A percentile compares a stretch with the other conserved stretches of the same genome.
Evolutionary conservation across 2,797 vertebrate species (phyloP).

Genomic region (Odontamblyopus lacepedii): DNA sequence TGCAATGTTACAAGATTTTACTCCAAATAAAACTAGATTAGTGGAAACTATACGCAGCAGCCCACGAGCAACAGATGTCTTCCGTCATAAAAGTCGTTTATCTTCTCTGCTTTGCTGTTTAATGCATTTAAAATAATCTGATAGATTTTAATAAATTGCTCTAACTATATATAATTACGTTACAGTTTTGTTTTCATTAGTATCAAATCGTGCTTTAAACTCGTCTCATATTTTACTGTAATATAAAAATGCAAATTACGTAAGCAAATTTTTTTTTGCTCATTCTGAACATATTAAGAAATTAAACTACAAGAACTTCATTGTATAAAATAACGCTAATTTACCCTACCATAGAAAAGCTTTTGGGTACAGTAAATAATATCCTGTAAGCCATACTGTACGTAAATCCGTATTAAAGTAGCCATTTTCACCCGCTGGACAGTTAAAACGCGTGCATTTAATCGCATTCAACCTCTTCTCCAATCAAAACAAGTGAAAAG

Average conservation of each 20-base stretch:
- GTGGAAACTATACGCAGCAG: neutral
- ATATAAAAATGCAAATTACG: neutral
- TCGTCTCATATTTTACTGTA: neutral
- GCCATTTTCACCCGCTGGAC: conserved; percentile 41
- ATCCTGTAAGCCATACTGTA: conserved; percentile 9
- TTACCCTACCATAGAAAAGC: neutral
- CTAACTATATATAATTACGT: neutral
- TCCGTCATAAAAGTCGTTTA: neutral
- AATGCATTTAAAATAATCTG: neutral
- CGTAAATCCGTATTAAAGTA: conserved; percentile 46
- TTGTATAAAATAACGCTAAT: neutral
- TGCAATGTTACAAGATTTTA: neutral
- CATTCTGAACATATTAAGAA: neutral
- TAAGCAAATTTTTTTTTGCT: neutral
- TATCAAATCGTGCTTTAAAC: neutral
- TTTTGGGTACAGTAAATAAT: conserved; percentile 1
- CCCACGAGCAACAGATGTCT: conserved; percentile 3
- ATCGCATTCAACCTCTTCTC: neutral
- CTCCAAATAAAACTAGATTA: neutral
- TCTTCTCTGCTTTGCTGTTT: neutral
- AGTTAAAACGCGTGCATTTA: conserved; percentile 20
- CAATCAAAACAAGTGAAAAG: conserved; percentile 6
- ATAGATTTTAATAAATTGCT: neutral
- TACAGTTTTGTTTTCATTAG: neutral
- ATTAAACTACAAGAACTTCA: neutral